phyloP scores from a whole-genome alignment of 2,888 invertebrate genomes.

The Erebia epiphron region DNA sequence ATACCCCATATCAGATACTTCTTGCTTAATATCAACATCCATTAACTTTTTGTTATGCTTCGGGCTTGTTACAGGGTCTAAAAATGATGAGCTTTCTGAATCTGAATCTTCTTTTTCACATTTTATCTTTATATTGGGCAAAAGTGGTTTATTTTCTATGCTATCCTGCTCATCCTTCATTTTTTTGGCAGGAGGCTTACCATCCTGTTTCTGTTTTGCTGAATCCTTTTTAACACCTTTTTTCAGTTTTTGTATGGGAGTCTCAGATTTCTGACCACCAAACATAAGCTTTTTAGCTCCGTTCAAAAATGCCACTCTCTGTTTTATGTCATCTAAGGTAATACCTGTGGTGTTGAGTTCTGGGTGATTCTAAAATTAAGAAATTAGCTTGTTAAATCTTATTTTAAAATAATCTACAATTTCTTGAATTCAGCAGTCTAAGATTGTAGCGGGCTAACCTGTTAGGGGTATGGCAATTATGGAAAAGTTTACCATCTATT shows the following conservation, averaged over 20 bases:
- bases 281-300: conserved; percentile 73
- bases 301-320: conserved; percentile 73
- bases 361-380: conserved; percentile 83
- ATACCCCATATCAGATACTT: conserved; percentile 61
- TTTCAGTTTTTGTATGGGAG: conserved; percentile 60
- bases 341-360: conserved; percentile 91
- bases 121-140: conserved; percentile 74
- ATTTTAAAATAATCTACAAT: too few species aligned
- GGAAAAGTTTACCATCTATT: too few species aligned
- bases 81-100: conserved; percentile 77
- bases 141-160: conserved; percentile 62
- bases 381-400: conserved; percentile 4
- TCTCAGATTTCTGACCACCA: conserved; percentile 67
- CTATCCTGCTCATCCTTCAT: conserved; percentile 65
- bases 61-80: conserved; percentile 72
- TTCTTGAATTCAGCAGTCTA: too few species aligned
- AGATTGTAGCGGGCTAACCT: too few species aligned
- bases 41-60: conserved; percentile 65
- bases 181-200: conserved; percentile 55
- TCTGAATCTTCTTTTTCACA: conserved; percentile 72
- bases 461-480: too few species aligned
- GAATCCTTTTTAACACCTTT: conserved; percentile 65
- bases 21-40: conserved; percentile 70
- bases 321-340: conserved; percentile 84
- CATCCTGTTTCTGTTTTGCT: conserved; percentile 54